Percentiles rank a stretch among this genome's conserved stretches.
Evolutionary conservation across 1,140 invertebrate genomes (phyloP).

Genomic region (Propsilocerus akamusi): DNA sequence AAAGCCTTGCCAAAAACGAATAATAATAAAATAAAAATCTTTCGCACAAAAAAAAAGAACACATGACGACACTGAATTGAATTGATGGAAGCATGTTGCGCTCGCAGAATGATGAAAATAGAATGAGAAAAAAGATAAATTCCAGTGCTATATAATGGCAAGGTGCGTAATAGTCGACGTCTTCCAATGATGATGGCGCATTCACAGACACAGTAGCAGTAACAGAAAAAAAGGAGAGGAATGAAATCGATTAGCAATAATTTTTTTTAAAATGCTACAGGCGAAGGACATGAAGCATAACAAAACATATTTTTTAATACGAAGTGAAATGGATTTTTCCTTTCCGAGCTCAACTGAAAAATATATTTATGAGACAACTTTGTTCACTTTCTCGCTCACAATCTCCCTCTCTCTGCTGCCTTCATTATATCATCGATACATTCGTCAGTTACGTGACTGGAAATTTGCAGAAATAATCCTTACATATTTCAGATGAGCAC

Average conservation of each 20-base stretch:
- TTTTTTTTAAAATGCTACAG: not conserved
- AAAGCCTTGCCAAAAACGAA: no score
- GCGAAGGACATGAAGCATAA: not conserved
- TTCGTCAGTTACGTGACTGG: slow-evolving; percentile 1
- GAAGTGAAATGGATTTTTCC: not conserved
- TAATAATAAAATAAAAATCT: no score
- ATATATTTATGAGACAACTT: no score
- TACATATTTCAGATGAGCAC: not conserved
- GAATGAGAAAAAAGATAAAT: not conserved
- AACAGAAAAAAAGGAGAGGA: no score
- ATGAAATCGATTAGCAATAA: slow-evolving; percentile 3
- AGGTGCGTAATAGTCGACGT: not conserved
- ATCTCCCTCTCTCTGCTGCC: not conserved
- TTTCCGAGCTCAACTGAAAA: no score
- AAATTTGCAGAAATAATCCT: not conserved
- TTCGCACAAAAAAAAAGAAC: no score
- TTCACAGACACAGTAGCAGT: not conserved
- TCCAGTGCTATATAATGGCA: not conserved
- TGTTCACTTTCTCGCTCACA: not conserved
- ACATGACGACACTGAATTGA: no score
- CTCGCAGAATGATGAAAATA: not conserved
- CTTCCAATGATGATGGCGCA: not conserved
- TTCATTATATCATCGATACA: not conserved
- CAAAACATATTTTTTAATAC: not conserved
- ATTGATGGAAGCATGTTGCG: not conserved